A percentile compares a stretch with the other conserved stretches of the same genome.
Evolutionary conservation across 2,797 vertebrate genomes (phyloP).

Genomic region (Sebastes matsubarae): DNA sequence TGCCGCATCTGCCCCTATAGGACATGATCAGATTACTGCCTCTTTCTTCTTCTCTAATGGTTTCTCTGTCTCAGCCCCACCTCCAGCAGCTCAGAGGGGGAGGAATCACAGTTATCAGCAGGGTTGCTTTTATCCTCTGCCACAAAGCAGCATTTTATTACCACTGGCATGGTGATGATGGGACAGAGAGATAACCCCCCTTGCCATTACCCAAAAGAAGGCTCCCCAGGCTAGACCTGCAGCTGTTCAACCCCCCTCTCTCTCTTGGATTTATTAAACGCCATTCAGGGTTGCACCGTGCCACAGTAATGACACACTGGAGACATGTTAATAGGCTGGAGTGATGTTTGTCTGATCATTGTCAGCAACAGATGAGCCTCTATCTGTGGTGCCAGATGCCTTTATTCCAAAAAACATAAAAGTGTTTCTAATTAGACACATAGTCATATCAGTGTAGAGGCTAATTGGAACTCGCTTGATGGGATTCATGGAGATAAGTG

Average conservation of each 20-base stretch:
- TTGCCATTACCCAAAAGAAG: slow-evolving; percentile 14
- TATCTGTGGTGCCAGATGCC: slow-evolving; percentile 53
- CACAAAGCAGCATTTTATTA: slow-evolving; percentile 64
- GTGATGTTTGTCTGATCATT: slow-evolving; percentile 42
- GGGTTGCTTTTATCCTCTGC: slow-evolving; percentile 49
- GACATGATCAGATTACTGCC: slow-evolving; percentile 70
- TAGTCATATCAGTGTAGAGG: slow-evolving; percentile 48
- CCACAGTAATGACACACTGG: slow-evolving; percentile 6
- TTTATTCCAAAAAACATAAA: slow-evolving; percentile 50
- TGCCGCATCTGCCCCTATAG: slow-evolving; percentile 36
- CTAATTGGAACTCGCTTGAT: slow-evolving; percentile 67
- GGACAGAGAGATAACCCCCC: slow-evolving; percentile 26
- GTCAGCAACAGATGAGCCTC: slow-evolving; percentile 51
- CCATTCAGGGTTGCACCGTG: slow-evolving; percentile 5
- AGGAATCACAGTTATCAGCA: slow-evolving; percentile 43
- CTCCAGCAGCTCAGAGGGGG: slow-evolving; percentile 24
- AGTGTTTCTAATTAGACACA: slow-evolving; percentile 62
- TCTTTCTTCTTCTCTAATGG: slow-evolving; percentile 59
- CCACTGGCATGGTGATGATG: slow-evolving; percentile 40
- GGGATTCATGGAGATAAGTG: slow-evolving; percentile 52
- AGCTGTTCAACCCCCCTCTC: neutral
- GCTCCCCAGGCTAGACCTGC: slow-evolving; percentile 1
- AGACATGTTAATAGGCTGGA: slow-evolving; percentile 36
- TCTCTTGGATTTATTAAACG: slow-evolving; percentile 19
- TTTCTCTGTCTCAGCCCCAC: slow-evolving; percentile 33